Base-by-base conservation (phyloP, 2,113 vertebrate genomes). In the Melanerpes formicivorus region DNA sequence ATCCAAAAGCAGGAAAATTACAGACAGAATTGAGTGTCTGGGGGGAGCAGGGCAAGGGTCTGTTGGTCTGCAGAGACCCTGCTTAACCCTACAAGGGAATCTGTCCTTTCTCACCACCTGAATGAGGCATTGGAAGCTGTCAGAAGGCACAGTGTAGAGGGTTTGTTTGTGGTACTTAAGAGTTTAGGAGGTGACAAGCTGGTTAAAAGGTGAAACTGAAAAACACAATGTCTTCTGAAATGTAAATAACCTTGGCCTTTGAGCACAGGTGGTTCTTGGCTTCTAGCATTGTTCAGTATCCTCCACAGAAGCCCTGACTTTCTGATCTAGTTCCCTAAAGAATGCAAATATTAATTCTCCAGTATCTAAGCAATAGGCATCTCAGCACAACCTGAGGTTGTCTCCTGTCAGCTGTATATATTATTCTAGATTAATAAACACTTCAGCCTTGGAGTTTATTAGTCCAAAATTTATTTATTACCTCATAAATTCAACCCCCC, bases 381-480 rank as follows among this genome's bases (percentile, higher is more conserved):
- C 84, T 64, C 62, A 42, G 63, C 9, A 16, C 70, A 90, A 90
- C 60, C 75, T 90, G 76, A 85, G 63, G 52, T 75, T 80, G 55
- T 77, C 88, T 93, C 78, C 72, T 82, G 78, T 93, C 88, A 79
- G 3, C 90, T 90, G 37, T 79, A 34, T 72, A 70, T 40, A 81
- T 86, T 83, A 75, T 93, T 92, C 54, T 63, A 79, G 83, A 94
- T 93, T 91, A 94, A 95, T 94, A 96, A 94, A 90, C 89, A 75
- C 81, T 93, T 94, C 88, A 92, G 74, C 67, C 63, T 82, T 37
- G 79, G 85, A 94, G 84, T 95, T 95, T 96, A 94, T 96, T 96
- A 96, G 93, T 90, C 72, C 60, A 80, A 93, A 95, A 94, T 87
- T 62, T 88, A 89, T 96, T 96, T 96, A 95, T 96, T 95, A 91